Evolutionary conservation across 2,888 invertebrate genomes (phyloP), one percentile per base, ranked within the genome.

Genomic region (Xylocampa areola): DNA sequence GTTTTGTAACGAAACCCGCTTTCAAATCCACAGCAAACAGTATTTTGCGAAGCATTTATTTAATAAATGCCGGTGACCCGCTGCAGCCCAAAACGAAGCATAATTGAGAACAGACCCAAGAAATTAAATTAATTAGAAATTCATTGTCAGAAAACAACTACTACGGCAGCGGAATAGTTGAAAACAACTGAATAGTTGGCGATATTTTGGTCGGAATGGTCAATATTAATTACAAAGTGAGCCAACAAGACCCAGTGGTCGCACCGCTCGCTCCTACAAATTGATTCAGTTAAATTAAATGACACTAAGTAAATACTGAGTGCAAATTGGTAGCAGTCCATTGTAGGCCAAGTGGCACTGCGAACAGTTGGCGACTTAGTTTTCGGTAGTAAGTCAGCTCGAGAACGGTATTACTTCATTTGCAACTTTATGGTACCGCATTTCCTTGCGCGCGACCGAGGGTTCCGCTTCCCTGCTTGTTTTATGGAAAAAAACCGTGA

Each of bases 201-300:
- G 58, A 74, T 73, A 75, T 76, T 81, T 71, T 45, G 71, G 77
- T 69, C 21, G 63, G 73, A 83, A 82, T 79, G 81, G 87, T 86
- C 87, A 87, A 85, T 86, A 88, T 88, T 89, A 87, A 89, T 88
- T 88, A 88, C 77, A 70, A 78, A 82, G 76, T 67, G 73, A 73
- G 73, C 76, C 74, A 79, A 76, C 78, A 73, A 62, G 41, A 64
- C 65, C 57, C 67, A 51, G 35, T 40, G 47, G 62, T 54, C 39
- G 50, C 59, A 44, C 52, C 36, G 47, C 47, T 75, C 36, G 47
- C 47, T 75, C 66, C 77, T 66, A 73, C 53, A 76, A 75, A 80
- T 89, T 87, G 87, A 85, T 89, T 86, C 85, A 82, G 82, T 80
- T 86, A 90, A 90, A 91, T 91, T 90, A 89, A 90, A 90, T 88